phyloP scores from a whole-genome alignment of 2,797 vertebrate genomes.

The Tokudaia muenninki region DNA sequence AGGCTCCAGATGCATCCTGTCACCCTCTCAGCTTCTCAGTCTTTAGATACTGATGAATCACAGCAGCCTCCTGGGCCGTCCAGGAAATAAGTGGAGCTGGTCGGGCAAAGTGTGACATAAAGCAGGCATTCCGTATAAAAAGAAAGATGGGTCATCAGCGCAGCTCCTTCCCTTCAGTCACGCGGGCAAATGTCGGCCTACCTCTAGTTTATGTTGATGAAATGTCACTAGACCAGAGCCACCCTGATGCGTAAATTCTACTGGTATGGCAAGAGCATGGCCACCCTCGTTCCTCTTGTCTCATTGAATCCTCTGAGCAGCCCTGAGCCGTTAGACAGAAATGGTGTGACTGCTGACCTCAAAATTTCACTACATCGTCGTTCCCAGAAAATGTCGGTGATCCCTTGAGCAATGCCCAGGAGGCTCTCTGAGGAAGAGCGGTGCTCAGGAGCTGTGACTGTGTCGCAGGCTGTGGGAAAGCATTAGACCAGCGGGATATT shows the following conservation, averaged over 20 bases:
- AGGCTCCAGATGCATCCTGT: neutral
- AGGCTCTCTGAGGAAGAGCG: neutral
- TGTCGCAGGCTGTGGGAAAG: too few species aligned
- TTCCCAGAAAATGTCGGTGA: neutral
- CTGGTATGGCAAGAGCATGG: neutral
- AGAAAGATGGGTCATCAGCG: neutral
- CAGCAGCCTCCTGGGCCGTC: neutral
- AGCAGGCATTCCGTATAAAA: neutral
- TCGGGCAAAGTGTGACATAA: neutral
- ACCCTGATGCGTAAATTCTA: neutral
- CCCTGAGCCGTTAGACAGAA: neutral
- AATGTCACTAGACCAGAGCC: neutral
- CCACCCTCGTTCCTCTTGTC: neutral
- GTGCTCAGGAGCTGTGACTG: neutral
- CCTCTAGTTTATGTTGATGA: neutral
- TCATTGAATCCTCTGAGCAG: neutral
- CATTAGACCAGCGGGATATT: neutral
- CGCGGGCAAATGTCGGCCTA: neutral
- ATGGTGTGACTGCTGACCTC: neutral
- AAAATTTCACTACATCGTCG: neutral
- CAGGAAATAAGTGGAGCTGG: neutral
- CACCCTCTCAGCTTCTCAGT: neutral
- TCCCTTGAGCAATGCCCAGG: neutral
- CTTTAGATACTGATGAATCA: neutral
- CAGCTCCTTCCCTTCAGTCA: neutral